Evolutionary conservation across 2,888 invertebrate species (phyloP).

Genomic region (Dendrolimus houi): DNA sequence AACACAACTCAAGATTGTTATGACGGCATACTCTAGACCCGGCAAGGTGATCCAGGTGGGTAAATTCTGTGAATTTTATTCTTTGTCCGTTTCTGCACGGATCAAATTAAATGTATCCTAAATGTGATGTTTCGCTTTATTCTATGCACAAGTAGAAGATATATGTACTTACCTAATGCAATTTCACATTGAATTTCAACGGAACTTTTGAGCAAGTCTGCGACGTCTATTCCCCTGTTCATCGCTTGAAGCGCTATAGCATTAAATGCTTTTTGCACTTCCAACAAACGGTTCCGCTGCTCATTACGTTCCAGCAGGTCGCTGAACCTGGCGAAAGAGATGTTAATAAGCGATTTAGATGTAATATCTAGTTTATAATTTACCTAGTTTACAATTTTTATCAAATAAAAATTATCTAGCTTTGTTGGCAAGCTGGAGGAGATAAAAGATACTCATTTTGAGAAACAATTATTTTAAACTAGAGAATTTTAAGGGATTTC

Average conservation of each 20-base stretch:
- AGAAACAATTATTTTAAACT: too few relatives aligned
- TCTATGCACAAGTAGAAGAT: not conserved
- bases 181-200: constrained; percentile 63
- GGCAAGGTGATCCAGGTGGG: not conserved
- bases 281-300: constrained; percentile 47
- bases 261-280: constrained; percentile 66
- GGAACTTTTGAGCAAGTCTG: constrained; percentile 51
- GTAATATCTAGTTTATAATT: too few relatives aligned
- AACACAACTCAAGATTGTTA: not conserved
- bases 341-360: too few relatives aligned
- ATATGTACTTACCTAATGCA: constrained; percentile 45
- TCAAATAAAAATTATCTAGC: too few relatives aligned
- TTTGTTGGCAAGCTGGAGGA: too few relatives aligned
- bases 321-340: constrained; percentile 42
- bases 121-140: too few relatives aligned
- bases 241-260: constrained; percentile 47
- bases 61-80: too few relatives aligned
- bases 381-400: too few relatives aligned
- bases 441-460: too few relatives aligned
- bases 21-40: not conserved
- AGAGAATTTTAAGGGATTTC: too few relatives aligned
- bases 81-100: too few relatives aligned
- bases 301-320: constrained; percentile 55
- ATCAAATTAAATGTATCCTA: too few relatives aligned
- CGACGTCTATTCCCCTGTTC: constrained; percentile 37